These are phyloP conservation scores for Tethea ocularis DNA, from an alignment of 2,888 invertebrate genomes.

Conservation along the genomic window DNA sequence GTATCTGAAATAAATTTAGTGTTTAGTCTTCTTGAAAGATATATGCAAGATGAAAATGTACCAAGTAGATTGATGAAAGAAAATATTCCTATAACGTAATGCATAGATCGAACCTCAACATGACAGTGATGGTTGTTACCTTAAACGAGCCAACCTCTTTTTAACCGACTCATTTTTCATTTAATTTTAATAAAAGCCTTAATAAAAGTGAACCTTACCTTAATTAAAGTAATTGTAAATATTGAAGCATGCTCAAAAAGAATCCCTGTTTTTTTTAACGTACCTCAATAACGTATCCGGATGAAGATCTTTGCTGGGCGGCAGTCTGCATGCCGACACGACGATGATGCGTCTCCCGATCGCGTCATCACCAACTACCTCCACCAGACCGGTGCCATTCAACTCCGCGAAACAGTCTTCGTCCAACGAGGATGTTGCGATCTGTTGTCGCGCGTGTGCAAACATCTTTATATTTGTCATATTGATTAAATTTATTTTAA, in stretches of 20 bases:
- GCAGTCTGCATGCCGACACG: slow-evolving; percentile 94
- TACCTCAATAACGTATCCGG: slow-evolving; percentile 78
- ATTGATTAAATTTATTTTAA: slow-evolving; percentile 1
- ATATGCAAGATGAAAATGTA: background rate
- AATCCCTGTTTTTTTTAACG: background rate
- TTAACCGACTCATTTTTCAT: too few relatives aligned
- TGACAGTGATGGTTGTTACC: too few relatives aligned
- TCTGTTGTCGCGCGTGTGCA: slow-evolving; percentile 39
- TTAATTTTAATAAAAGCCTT: too few relatives aligned
- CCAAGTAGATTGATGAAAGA: background rate
- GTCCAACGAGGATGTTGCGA: slow-evolving; percentile 51
- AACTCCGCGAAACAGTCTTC: slow-evolving; percentile 62
- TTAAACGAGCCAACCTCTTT: too few relatives aligned
- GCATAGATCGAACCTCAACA: too few relatives aligned
- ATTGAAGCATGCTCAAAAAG: background rate
- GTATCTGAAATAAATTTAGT: slow-evolving; percentile 85
- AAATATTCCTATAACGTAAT: background rate
- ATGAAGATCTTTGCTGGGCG: slow-evolving; percentile 90
- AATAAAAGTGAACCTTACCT: too few relatives aligned
- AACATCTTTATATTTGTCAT: background rate
- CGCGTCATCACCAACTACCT: slow-evolving; percentile 86
- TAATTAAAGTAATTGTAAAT: too few relatives aligned
- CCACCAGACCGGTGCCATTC: slow-evolving; percentile 70
- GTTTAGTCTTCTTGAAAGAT: background rate
- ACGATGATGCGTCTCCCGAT: slow-evolving; percentile 97